phyloP scores from a whole-genome alignment of 2,797 vertebrate genomes.

The Gymnothorax javanicus region DNA sequence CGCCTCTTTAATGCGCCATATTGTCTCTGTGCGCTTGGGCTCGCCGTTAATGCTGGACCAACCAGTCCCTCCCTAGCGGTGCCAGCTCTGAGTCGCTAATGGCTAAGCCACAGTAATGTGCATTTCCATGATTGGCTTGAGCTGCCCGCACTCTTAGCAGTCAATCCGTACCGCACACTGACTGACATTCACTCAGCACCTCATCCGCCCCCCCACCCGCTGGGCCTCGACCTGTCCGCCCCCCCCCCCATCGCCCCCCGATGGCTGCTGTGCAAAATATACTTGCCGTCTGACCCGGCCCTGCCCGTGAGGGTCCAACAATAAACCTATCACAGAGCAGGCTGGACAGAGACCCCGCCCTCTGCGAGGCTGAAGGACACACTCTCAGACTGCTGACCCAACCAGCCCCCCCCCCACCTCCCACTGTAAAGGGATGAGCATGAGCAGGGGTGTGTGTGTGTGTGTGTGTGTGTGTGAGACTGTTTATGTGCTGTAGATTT shows the following conservation, averaged over 20 bases:
- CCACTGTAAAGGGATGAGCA: background rate
- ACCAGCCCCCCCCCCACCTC: conserved; percentile 26
- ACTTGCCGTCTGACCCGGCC: conserved; percentile 49
- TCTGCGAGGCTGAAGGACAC: conserved; percentile 39
- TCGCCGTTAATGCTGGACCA: conserved; percentile 76
- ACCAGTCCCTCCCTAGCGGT: conserved; percentile 72
- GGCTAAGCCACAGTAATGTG: conserved; percentile 70
- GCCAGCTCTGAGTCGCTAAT: conserved; percentile 73
- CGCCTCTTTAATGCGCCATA: conserved; percentile 76
- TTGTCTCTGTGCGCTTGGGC: conserved; percentile 72
- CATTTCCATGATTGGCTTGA: conserved; percentile 64
- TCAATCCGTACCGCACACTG: background rate
- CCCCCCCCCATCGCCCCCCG: conserved; percentile 35
- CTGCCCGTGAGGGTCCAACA: conserved; percentile 51
- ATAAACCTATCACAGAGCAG: conserved; percentile 13
- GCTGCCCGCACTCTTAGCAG: conserved; percentile 17
- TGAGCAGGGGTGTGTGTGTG: conserved; percentile 11
- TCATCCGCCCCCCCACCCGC: background rate
- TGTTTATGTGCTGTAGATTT: conserved; percentile 1
- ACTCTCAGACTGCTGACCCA: conserved; percentile 30
- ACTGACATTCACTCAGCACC: conserved; percentile 9
- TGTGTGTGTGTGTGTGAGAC: background rate
- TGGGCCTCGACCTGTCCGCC: conserved; percentile 12
- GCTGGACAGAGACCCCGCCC: conserved; percentile 11
- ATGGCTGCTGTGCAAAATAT: conserved; percentile 44